Percentiles rank a stretch among this genome's conserved stretches.
Conservation (phyloP, 1,140 invertebrate species). For the Papilio helenus region DNA sequence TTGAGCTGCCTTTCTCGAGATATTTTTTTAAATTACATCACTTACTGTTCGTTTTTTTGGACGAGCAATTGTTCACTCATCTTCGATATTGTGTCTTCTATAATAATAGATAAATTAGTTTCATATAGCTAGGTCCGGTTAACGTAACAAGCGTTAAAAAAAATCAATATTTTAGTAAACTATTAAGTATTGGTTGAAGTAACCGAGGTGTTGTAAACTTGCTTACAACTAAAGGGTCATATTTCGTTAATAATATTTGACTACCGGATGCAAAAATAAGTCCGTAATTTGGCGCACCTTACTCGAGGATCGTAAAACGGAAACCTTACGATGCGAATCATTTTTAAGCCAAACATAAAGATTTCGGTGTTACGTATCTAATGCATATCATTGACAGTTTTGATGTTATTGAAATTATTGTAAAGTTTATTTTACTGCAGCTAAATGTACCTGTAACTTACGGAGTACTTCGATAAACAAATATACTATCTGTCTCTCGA, state of each 20-base stretch:
- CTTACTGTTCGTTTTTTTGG: constrained; percentile 30
- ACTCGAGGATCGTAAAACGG: neutral
- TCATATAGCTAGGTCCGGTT: neutral
- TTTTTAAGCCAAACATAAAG: constrained; percentile 30
- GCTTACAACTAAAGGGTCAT: neutral
- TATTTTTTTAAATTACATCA: constrained; percentile 47
- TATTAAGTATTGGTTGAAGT: neutral
- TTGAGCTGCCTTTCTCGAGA: constrained; percentile 75
- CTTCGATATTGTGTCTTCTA: neutral
- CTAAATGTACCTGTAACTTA: constrained; percentile 41
- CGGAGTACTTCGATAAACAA: constrained; percentile 44
- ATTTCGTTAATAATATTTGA: constrained; percentile 30
- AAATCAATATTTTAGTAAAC: neutral
- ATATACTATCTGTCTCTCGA: constrained; percentile 47
- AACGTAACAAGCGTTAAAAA: neutral
- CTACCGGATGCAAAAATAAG: constrained; percentile 32
- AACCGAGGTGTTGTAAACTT: neutral
- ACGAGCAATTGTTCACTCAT: constrained; percentile 36
- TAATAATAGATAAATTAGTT: neutral
- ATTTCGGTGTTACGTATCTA: constrained; percentile 39
- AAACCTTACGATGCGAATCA: constrained; percentile 32
- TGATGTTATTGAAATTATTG: constrained; percentile 34
- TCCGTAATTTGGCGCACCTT: constrained; percentile 19
- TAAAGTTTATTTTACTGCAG: constrained; percentile 23
- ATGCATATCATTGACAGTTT: constrained; percentile 27